Conservation (phyloP, 2,113 vertebrate genomes). For the Todiramphus saurophagus region DNA sequence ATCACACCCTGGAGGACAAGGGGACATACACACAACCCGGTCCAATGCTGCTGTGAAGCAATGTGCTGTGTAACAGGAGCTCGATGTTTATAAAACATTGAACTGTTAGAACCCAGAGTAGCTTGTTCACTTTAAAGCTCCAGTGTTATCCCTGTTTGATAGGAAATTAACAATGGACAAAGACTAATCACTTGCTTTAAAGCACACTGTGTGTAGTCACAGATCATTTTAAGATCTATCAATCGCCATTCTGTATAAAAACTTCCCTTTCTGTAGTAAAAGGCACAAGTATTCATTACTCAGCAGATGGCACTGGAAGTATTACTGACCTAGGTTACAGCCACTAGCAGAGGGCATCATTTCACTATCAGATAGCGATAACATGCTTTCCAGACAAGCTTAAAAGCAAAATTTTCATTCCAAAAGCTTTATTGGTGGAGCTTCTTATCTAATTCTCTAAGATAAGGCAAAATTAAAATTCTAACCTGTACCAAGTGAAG, state of each 20-base stretch:
- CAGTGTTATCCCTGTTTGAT: neutral
- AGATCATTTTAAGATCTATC: neutral
- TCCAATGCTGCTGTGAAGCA: neutral
- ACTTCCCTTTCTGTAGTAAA: neutral
- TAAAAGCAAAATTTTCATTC: neutral
- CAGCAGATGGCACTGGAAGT: neutral
- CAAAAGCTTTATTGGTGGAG: neutral
- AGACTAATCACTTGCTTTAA: neutral
- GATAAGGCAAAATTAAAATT: neutral
- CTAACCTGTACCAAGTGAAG: neutral
- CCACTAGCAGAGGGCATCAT: neutral
- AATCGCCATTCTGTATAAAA: neutral
- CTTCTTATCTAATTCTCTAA: neutral
- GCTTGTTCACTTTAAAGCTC: neutral
- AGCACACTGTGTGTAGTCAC: neutral
- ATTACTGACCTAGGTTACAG: neutral
- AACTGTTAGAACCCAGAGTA: neutral
- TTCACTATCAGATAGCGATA: neutral
- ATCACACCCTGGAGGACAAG: neutral
- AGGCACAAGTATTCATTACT: neutral
- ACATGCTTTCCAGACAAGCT: neutral
- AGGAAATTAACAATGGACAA: neutral
- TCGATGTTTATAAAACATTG: neutral
- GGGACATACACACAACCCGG: rapidly evolving
- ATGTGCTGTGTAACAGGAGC: neutral